These are phyloP conservation scores for Patiria miniata DNA, from an alignment of 35 echinoderm and acorn worm species.

Conservation along the genomic window DNA sequence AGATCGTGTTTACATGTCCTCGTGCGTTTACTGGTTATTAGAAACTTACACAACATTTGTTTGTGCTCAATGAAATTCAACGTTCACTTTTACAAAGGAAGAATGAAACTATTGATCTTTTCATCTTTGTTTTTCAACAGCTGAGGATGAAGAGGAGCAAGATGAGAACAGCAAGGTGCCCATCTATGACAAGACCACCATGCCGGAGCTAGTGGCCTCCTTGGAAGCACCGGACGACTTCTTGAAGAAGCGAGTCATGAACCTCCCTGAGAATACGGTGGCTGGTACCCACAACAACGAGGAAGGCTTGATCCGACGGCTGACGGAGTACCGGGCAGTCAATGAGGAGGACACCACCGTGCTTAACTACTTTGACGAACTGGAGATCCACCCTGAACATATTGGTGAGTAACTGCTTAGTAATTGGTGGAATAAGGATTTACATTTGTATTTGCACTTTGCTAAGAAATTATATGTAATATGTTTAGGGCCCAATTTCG, in stretches of 20 bases:
- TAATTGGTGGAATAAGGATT: no score
- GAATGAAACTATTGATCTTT: background rate
- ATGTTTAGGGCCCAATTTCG: no score
- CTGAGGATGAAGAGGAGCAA: constrained; percentile 98
- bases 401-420: constrained; percentile 60
- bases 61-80: no score
- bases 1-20: no score
- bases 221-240: constrained; percentile 86
- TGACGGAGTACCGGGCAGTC: constrained; percentile 76
- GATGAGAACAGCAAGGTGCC: constrained; percentile 87
- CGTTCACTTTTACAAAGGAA: background rate
- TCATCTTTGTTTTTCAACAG: constrained; percentile 33
- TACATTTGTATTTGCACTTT: no score
- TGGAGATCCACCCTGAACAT: constrained; percentile 93
- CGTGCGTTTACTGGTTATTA: no score
- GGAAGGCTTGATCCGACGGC: constrained; percentile 75
- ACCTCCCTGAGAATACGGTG: constrained; percentile 84
- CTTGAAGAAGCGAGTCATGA: constrained; percentile 94
- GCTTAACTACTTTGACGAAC: constrained; percentile 98
- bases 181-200: constrained; percentile 81
- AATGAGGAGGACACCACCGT: constrained; percentile 98
- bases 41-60: no score
- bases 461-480: no score
- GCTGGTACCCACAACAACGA: constrained; percentile 98
- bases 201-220: constrained; percentile 89